These are phyloP conservation scores for Lasioglossum zephyrum DNA, from an alignment of 2,888 invertebrate species.

Conservation along the genomic window DNA sequence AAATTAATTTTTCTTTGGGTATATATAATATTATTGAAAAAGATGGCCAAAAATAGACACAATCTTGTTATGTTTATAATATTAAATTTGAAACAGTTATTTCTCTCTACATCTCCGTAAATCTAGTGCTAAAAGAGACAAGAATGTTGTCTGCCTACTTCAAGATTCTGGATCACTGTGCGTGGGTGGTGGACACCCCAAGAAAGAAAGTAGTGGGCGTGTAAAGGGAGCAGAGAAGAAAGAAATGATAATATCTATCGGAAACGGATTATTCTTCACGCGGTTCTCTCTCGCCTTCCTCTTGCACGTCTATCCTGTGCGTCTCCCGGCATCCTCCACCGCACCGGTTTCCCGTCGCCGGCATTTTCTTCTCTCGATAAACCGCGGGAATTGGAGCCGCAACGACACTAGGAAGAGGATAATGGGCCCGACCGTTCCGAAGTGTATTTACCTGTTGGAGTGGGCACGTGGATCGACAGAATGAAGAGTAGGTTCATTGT, in stretches of 20 bases:
- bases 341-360: not conserved
- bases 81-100: too few relatives aligned
- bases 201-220: too few relatives aligned
- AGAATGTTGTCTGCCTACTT: too few relatives aligned
- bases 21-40: too few relatives aligned
- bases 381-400: constrained; percentile 49
- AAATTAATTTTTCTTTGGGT: too few relatives aligned
- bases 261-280: constrained; percentile 52
- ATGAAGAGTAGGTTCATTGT: constrained; percentile 78
- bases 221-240: too few relatives aligned
- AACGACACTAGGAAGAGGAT: constrained; percentile 60
- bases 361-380: constrained; percentile 46
- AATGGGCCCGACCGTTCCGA: constrained; percentile 56
- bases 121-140: too few relatives aligned
- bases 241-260: constrained; percentile 55
- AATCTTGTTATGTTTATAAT: too few relatives aligned
- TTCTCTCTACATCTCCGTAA: too few relatives aligned
- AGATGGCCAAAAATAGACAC: too few relatives aligned
- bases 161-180: too few relatives aligned
- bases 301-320: not conserved
- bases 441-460: constrained; percentile 66
- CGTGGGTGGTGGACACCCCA: too few relatives aligned
- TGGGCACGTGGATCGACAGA: constrained; percentile 72
- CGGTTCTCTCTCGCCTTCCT: constrained; percentile 12
- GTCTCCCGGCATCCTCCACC: not conserved